Conservation (phyloP, 2,797 vertebrate species). For the Clarias fuscus region DNA sequence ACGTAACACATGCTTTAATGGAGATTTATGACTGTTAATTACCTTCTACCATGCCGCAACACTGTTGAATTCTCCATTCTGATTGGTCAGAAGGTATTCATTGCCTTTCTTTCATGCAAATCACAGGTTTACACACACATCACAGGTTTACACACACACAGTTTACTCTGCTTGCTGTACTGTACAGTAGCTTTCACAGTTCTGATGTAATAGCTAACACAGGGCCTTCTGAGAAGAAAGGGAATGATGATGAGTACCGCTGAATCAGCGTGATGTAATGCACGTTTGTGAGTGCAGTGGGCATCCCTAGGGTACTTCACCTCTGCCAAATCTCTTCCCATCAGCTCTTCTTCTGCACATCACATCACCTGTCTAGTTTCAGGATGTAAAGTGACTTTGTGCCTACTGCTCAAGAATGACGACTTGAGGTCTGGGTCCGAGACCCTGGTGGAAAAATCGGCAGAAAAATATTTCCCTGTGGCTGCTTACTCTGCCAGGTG, state of each 20-base stretch:
- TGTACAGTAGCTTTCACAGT: background rate
- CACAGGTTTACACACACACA: background rate
- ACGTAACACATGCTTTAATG: background rate
- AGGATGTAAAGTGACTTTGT: slow-evolving; percentile 77
- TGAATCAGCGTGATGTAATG: background rate
- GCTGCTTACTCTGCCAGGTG: background rate
- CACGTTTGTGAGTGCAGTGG: no score
- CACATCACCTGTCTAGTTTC: slow-evolving; percentile 75
- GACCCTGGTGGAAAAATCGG: background rate
- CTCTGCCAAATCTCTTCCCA: slow-evolving; percentile 75
- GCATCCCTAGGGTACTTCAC: background rate
- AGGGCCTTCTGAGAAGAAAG: background rate
- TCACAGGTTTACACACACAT: background rate
- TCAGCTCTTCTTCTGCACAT: slow-evolving; percentile 29
- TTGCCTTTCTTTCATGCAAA: background rate
- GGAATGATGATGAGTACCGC: background rate
- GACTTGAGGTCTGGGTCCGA: slow-evolving; percentile 61
- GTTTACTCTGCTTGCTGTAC: background rate
- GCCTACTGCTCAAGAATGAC: slow-evolving; percentile 66
- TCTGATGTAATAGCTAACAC: background rate
- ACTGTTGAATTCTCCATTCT: background rate
- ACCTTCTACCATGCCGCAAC: background rate
- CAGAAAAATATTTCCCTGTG: background rate
- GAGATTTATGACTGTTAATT: slow-evolving; percentile 13
- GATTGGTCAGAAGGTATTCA: slow-evolving; percentile 57